Conservation (phyloP, 2,797 vertebrate species). For the Anguilla megastoma region DNA sequence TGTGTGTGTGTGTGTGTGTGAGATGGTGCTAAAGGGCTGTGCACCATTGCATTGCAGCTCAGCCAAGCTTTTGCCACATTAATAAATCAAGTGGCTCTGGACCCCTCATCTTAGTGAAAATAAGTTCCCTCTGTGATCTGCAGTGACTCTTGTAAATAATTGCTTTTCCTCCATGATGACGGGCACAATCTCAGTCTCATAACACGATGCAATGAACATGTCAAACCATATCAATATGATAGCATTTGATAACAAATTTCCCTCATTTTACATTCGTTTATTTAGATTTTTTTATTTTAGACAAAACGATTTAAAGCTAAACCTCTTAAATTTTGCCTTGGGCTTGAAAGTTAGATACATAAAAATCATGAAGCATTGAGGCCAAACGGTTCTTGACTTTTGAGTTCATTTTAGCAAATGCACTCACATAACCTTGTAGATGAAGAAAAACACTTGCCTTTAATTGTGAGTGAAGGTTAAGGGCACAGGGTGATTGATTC, state of each 20-base stretch:
- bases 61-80: neutral
- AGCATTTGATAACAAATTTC: neutral
- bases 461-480: neutral
- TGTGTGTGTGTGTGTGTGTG: neutral
- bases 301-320: neutral
- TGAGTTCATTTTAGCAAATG: neutral
- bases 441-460: neutral
- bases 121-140: neutral
- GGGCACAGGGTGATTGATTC: neutral
- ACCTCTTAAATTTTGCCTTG: neutral
- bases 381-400: neutral
- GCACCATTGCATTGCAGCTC: neutral
- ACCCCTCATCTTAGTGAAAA: neutral
- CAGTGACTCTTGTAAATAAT: slow-evolving; percentile 4
- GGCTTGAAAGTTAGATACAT: neutral
- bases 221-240: neutral
- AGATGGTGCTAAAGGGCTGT: slow-evolving; percentile 17
- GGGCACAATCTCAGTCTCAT: neutral
- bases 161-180: neutral
- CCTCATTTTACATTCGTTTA: neutral
- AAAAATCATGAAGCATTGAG: neutral
- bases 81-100: neutral
- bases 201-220: neutral
- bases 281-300: neutral
- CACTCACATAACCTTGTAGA: neutral